Conservation (phyloP, 2,888 invertebrate species). For the Drosophila helvetica region DNA sequence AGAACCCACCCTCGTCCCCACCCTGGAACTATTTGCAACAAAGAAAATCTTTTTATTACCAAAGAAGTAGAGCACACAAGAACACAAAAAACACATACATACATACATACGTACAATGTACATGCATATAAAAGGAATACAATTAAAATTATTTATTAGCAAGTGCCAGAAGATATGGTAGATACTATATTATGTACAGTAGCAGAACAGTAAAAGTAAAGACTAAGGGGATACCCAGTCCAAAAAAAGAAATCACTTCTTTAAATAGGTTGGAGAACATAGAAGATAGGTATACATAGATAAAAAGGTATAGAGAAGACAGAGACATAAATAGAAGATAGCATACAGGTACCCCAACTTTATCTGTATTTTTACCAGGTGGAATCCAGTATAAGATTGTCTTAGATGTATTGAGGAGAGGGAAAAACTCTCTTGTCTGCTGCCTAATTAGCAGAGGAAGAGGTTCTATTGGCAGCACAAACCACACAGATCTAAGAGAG, state of each 20-base stretch:
- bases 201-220: slow-evolving; percentile 8
- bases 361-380: too few species aligned
- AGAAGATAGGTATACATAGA: too few species aligned
- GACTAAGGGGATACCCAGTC: neutral
- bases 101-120: neutral
- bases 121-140: slow-evolving; percentile 70
- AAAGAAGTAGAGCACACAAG: slow-evolving; percentile 62
- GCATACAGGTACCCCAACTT: too few species aligned
- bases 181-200: slow-evolving; percentile 1
- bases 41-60: slow-evolving; percentile 47
- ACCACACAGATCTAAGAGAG: neutral
- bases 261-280: too few species aligned
- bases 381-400: too few species aligned
- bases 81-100: neutral
- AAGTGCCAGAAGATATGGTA: slow-evolving; percentile 22
- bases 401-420: too few species aligned
- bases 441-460: too few species aligned
- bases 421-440: too few species aligned
- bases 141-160: slow-evolving; percentile 79
- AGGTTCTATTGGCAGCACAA: too few species aligned
- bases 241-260: neutral
- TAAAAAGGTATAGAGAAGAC: too few species aligned
- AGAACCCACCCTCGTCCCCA: neutral
- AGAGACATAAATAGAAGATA: too few species aligned
- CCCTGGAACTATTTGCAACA: slow-evolving; percentile 26